Conservation (phyloP, 2,797 vertebrate species). For the Hapalemur alaotrensis region DNA sequence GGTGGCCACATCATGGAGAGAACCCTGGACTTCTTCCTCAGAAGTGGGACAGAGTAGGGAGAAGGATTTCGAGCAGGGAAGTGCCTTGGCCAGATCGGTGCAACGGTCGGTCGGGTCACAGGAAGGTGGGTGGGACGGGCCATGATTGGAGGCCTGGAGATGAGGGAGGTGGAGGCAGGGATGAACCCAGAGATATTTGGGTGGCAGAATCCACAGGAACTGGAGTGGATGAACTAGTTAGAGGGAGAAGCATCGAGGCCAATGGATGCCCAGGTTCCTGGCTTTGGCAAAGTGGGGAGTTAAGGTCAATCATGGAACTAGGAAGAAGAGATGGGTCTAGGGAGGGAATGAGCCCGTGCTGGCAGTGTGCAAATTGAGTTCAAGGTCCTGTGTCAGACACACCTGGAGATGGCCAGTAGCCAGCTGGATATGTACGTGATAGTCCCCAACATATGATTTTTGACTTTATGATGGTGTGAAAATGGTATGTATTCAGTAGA, state of each 20-base stretch:
- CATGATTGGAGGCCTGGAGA: background rate
- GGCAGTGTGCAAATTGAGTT: background rate
- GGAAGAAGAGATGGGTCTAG: background rate
- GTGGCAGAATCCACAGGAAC: conserved; percentile 27
- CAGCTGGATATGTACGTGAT: background rate
- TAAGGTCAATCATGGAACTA: background rate
- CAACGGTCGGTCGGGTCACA: accelerated
- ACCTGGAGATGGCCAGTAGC: background rate
- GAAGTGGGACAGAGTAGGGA: too few relatives aligned
- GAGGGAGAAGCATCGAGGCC: background rate
- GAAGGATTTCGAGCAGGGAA: background rate
- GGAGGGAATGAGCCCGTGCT: background rate
- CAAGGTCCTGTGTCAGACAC: background rate
- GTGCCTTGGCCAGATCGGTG: background rate
- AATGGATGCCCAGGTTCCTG: background rate
- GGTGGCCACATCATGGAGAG: background rate
- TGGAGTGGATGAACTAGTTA: background rate
- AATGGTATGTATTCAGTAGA: background rate
- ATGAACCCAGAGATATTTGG: background rate
- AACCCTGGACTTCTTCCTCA: background rate
- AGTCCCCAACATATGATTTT: background rate
- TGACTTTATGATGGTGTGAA: background rate
- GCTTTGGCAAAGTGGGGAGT: background rate
- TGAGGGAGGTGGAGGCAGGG: background rate
- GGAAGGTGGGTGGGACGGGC: background rate